These are phyloP conservation scores for Castor canadensis DNA, from an alignment of 2,113 vertebrate genomes.

Conservation along the genomic window DNA sequence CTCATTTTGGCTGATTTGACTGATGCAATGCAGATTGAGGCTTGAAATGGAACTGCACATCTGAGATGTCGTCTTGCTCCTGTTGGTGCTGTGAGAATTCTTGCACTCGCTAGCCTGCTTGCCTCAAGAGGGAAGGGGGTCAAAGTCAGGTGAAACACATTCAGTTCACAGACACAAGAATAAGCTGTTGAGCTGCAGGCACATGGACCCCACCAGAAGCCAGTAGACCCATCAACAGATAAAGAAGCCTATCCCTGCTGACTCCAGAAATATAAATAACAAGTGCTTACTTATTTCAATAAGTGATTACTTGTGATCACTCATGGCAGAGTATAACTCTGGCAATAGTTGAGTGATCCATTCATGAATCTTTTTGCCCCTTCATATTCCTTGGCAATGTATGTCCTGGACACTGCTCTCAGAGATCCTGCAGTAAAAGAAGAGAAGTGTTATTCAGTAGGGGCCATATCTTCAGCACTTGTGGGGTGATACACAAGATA, in stretches of 20 bases:
- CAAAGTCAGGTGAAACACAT: background rate
- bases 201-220: background rate
- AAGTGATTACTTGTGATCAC: background rate
- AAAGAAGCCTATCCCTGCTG: background rate
- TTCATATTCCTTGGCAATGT: background rate
- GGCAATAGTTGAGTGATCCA: background rate
- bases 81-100: background rate
- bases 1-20: too few species aligned
- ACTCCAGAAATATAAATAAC: background rate
- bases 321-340: background rate
- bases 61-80: background rate
- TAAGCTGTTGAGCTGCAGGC: background rate
- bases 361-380: background rate
- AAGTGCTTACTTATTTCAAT: background rate
- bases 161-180: background rate
- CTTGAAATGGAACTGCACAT: background rate
- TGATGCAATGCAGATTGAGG: background rate
- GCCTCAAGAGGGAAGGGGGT: background rate
- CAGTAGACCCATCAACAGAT: background rate
- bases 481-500: background rate
- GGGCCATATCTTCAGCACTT: background rate
- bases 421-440: background rate
- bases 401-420: background rate
- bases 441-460: background rate
- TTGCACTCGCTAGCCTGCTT: background rate